Evolutionary conservation across 2,113 vertebrate species (phyloP), one percentile per base, ranked within the genome.

Genomic region (Epinephelus lanceolatus): DNA sequence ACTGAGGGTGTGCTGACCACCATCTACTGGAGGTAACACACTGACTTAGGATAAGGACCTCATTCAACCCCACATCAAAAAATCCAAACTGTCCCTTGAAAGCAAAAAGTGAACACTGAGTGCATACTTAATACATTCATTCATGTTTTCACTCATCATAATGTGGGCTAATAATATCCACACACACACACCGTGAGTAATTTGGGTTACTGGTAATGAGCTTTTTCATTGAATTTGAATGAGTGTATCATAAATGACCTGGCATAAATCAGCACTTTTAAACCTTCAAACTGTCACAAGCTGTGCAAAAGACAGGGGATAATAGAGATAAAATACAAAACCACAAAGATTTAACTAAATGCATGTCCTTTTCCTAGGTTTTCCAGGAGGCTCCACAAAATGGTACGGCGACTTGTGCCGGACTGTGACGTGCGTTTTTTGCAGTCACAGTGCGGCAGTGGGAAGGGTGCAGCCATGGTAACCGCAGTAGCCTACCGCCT

Each of bases 381-480:
- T 49, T 95, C 97, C 42, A 95, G 97, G 1, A 95, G 95, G 51
- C 96, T 99, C 59, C 96, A 99, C 11, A 99, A 99, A 95, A 95
- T 97, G 0, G 96, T 99, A 60, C 91, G 97, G 19, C 95, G 95
- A 49, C 95, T 99, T 80, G 96, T 98, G 77, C 97, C 98, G 0
- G 97, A 98, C 85, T 98, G 98, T 0, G 98, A 99, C 0, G 94
- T 99, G 80, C 97, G 98, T 0, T 99, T 99, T 87, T 79, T 98
- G 81, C 95, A 96, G 47, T 99, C 98, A 0, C 98, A 98, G 80
- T 97, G 97, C 0, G 98, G 98, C 15, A 99, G 98, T 0, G 97
- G 97, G 72, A 99, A 99, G 76, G 98, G 98, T 0, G 97, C 98
- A 0, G 98, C 98, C 81, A 99, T 99, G 98, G 98, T 99, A 81